These are phyloP conservation scores for Xenopus petersii DNA, from an alignment of 2,797 vertebrate genomes.

Conservation along the genomic window DNA sequence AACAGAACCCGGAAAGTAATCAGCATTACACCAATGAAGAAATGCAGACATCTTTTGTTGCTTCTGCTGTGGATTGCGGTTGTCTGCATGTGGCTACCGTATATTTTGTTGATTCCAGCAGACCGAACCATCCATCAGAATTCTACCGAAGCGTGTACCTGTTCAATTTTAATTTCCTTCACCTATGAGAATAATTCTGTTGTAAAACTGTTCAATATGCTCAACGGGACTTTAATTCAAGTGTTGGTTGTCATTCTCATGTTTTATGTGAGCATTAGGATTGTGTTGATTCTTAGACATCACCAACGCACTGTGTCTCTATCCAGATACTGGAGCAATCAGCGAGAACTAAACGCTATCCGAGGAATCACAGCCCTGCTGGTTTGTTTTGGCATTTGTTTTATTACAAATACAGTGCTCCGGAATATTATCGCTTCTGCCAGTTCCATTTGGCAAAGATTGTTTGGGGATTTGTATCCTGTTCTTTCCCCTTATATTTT, in stretches of 20 bases:
- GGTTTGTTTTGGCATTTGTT: not conserved
- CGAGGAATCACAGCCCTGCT: constrained; percentile 12
- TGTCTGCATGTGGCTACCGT: not conserved
- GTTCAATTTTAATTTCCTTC: not conserved
- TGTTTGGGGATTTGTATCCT: constrained; percentile 8
- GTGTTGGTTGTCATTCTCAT: not conserved
- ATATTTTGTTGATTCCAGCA: not conserved
- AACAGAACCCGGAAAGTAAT: not conserved
- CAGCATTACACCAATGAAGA: not conserved
- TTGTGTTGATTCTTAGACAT: constrained; percentile 18
- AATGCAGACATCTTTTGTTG: not conserved
- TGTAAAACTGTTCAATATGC: constrained; percentile 1
- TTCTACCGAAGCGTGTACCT: not conserved
- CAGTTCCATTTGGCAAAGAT: not conserved
- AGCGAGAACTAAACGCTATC: not conserved
- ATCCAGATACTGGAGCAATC: not conserved
- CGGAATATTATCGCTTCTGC: not conserved
- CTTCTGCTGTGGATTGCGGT: not conserved
- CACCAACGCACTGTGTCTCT: constrained; percentile 22
- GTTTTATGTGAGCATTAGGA: constrained; percentile 7
- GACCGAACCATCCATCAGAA: not conserved
- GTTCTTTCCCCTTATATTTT: constrained; percentile 15
- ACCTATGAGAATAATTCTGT: not conserved
- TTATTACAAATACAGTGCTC: not conserved
- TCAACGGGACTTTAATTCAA: not conserved